These are phyloP conservation scores for Sarcoramphus papa DNA, from an alignment of 2,797 vertebrate species.

Conservation along the genomic window DNA sequence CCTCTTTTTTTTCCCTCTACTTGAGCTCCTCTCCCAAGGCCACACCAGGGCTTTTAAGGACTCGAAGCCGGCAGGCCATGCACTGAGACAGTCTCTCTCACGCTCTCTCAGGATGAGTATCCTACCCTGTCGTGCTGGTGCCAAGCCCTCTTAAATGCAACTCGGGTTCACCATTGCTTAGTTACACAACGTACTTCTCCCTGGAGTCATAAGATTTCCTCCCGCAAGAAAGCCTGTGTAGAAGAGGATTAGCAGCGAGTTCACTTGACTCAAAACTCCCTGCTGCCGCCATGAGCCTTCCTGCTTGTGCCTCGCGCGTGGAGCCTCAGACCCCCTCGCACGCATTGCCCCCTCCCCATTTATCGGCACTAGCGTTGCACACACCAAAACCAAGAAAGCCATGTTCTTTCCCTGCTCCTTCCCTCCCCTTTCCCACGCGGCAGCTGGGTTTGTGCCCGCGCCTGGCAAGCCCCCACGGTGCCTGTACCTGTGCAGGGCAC, in stretches of 20 bases:
- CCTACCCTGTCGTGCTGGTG: not conserved
- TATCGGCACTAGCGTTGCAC: not conserved
- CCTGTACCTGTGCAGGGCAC: not conserved
- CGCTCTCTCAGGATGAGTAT: conserved; percentile 9
- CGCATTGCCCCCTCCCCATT: rapidly evolving
- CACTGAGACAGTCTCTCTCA: conserved; percentile 24
- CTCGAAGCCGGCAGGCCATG: not conserved
- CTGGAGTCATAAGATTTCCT: conserved; percentile 34
- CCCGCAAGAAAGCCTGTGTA: not conserved
- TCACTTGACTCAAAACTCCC: not conserved
- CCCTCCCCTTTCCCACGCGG: not conserved
- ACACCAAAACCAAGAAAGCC: not conserved
- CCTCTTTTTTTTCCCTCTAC: not conserved
- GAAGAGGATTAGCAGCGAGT: conserved; percentile 14
- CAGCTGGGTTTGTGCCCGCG: not conserved
- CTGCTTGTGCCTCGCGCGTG: rapidly evolving
- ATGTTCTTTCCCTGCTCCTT: not conserved
- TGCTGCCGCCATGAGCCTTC: not conserved
- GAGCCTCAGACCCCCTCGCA: not conserved
- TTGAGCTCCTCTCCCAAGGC: not conserved
- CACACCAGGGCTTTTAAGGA: conserved; percentile 21
- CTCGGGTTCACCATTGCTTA: conserved; percentile 7
- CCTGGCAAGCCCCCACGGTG: not conserved
- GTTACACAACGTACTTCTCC: conserved; percentile 50
- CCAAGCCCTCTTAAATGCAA: conserved; percentile 35